phyloP scores from a whole-genome alignment of 2,888 invertebrate species.

The Heliconius sara region DNA sequence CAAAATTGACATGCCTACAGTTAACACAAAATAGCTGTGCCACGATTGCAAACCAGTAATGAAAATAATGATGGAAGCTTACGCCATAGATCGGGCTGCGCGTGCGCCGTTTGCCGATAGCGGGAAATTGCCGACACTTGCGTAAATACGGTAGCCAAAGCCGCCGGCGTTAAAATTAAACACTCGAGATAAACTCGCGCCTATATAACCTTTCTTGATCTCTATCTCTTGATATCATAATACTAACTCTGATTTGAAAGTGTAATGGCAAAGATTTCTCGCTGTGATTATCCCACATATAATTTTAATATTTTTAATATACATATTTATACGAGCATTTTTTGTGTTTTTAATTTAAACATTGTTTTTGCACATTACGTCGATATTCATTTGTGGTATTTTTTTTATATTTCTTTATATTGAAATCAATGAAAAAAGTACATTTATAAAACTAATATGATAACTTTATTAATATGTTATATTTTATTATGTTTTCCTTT shows the following conservation, averaged over 20 bases:
- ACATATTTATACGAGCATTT: not conserved
- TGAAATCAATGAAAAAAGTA: not conserved
- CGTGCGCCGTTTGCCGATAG: constrained; percentile 72
- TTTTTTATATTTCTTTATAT: not conserved
- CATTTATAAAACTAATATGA: not conserved
- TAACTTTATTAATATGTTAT: not conserved
- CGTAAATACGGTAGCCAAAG: constrained; percentile 73
- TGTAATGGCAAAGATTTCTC: constrained; percentile 37
- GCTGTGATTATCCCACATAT: constrained; percentile 20
- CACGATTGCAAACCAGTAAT: constrained; percentile 69
- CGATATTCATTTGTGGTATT: not conserved
- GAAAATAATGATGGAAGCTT: constrained; percentile 79
- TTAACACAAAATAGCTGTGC: constrained; percentile 61
- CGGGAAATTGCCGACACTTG: constrained; percentile 74
- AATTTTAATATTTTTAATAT: constrained; percentile 23
- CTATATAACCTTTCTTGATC: constrained; percentile 48
- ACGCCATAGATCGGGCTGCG: constrained; percentile 71
- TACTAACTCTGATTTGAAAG: constrained; percentile 35
- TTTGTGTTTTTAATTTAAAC: not conserved
- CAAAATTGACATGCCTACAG: constrained; percentile 42
- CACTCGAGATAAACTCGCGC: constrained; percentile 46
- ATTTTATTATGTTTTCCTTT: constrained; percentile 30
- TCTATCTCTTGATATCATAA: constrained; percentile 46
- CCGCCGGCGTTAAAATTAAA: constrained; percentile 46
- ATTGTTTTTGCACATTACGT: not conserved